A percentile compares a stretch with the other conserved stretches of the same genome.
Evolutionary conservation across 2,888 invertebrate species (phyloP).

Genomic region (Cecidostiba fungosa): DNA sequence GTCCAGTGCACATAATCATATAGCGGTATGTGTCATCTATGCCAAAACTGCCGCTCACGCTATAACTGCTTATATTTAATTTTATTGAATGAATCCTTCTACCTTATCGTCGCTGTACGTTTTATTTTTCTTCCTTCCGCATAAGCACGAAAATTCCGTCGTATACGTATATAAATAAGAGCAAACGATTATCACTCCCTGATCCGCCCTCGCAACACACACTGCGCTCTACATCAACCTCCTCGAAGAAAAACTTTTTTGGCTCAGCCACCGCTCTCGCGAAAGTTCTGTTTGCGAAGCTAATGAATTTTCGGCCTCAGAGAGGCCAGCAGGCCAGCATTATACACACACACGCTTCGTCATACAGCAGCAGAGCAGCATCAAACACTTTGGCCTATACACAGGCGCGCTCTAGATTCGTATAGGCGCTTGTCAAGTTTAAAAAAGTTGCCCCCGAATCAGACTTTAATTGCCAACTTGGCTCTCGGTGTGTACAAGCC

Average conservation of each 20-base stretch:
- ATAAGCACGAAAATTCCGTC: background rate
- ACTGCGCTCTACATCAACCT: background rate
- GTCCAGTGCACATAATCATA: no score
- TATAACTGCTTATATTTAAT: no score
- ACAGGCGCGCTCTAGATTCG: background rate
- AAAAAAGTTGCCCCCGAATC: constrained; percentile 40
- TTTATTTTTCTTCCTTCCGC: no score
- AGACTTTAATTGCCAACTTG: constrained; percentile 33
- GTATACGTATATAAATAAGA: background rate
- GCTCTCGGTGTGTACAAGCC: background rate
- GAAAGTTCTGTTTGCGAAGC: background rate
- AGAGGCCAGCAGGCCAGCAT: no score
- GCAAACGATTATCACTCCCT: background rate
- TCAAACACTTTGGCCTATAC: background rate
- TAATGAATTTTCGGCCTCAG: constrained; percentile 19
- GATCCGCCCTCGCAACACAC: background rate
- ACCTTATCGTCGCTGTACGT: no score
- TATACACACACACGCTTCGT: background rate
- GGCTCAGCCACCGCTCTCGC: background rate
- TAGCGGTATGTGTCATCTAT: no score
- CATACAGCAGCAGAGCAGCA: background rate
- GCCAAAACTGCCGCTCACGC: no score
- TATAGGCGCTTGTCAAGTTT: constrained; percentile 6
- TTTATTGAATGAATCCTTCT: no score
- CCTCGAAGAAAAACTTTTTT: constrained; percentile 7